Evolutionary conservation across 2,113 vertebrate genomes (phyloP).

Genomic region (Lepus europaeus): DNA sequence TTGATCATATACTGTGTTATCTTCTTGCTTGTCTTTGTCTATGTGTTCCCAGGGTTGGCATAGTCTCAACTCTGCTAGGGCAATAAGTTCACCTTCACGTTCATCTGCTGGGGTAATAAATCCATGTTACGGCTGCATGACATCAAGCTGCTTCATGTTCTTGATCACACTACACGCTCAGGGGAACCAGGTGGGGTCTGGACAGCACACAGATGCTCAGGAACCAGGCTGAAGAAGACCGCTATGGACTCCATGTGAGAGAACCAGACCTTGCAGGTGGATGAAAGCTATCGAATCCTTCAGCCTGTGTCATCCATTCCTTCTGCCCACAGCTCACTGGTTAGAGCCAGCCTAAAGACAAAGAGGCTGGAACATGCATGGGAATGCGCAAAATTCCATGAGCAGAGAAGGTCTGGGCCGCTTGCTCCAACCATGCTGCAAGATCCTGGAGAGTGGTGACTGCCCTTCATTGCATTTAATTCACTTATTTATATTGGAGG

Average conservation of each 20-base stretch:
- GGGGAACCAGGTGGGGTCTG: not conserved
- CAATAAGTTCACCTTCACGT: not conserved
- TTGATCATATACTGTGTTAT: not conserved
- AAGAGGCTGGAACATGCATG: not conserved
- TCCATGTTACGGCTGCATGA: not conserved
- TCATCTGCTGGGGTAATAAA: not conserved
- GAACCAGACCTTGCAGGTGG: not conserved
- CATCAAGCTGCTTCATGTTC: not conserved
- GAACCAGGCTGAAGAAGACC: not conserved
- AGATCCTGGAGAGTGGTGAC: not conserved
- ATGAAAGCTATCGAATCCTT: not conserved
- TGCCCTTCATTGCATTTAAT: not conserved
- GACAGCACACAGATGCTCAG: not conserved
- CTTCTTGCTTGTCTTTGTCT: not conserved
- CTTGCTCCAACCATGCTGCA: not conserved
- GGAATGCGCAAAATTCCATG: fast-evolving
- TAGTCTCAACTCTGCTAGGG: not conserved
- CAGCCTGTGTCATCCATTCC: not conserved
- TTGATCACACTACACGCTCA: not conserved
- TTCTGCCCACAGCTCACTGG: not conserved
- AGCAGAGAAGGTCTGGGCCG: not conserved
- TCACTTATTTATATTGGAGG: no score
- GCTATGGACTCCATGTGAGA: fast-evolving
- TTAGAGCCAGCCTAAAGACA: not conserved
- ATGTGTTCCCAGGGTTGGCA: not conserved